A percentile compares a stretch with the other conserved stretches of the same genome.
Evolutionary conservation across 2,888 invertebrate species (phyloP).

Genomic region (Exocentrus adspersus): DNA sequence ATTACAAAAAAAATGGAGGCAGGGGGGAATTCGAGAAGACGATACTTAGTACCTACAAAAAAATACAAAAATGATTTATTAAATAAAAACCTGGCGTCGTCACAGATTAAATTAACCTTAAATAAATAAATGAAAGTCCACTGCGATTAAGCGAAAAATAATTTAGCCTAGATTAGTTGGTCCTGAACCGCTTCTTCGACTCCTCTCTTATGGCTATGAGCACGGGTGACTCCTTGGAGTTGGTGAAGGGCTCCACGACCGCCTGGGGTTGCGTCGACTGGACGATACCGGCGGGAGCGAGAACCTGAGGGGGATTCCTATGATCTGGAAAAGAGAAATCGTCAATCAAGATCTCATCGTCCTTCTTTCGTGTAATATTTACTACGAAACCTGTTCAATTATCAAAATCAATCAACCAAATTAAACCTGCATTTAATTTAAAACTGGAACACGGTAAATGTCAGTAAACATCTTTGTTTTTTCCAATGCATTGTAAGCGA

Average conservation of each 20-base stretch:
- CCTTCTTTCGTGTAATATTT: not conserved
- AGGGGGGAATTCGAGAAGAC: no score
- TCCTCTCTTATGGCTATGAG: conserved; percentile 61
- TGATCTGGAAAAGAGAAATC: conserved; percentile 54
- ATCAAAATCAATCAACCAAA: no score
- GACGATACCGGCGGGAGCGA: conserved; percentile 64
- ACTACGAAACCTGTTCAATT: no score
- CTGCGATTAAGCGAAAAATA: not conserved
- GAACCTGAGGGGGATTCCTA: conserved; percentile 59
- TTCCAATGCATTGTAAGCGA: no score
- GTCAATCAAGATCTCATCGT: not conserved
- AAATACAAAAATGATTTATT: conserved; percentile 24
- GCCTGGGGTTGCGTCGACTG: conserved; percentile 63
- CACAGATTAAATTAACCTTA: conserved; percentile 5
- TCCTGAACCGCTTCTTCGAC: conserved; percentile 54
- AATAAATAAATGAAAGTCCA: not conserved
- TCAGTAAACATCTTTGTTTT: no score
- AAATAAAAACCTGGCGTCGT: conserved; percentile 19
- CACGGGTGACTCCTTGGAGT: conserved; percentile 63
- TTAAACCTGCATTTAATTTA: no score
- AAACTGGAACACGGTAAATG: no score
- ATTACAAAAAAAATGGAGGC: not conserved
- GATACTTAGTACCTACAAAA: conserved; percentile 27
- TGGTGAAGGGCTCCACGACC: conserved; percentile 59
- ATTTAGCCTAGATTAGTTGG: conserved; percentile 20